These are phyloP conservation scores for mouse (Mus musculus) DNA, from an alignment of 2,113 vertebrate genomes.

Conservation along the genomic window DNA sequence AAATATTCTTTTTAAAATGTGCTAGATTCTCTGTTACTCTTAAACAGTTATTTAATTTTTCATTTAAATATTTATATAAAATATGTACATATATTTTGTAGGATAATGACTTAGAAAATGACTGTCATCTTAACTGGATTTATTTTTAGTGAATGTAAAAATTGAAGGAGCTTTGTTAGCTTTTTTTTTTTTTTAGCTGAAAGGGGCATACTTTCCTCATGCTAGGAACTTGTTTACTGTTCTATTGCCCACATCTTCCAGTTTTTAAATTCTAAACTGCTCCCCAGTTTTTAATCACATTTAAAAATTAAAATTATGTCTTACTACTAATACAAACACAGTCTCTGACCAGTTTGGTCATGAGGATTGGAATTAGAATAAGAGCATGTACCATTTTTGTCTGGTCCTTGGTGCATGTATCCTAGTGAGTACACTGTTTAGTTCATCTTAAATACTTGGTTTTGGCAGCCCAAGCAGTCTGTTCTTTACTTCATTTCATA, in stretches of 20 bases:
- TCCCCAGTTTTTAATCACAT: not conserved
- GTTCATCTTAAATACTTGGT: not conserved
- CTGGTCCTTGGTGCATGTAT: not conserved
- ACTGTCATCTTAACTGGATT: slow-evolving; percentile 27
- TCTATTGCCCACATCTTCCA: not conserved
- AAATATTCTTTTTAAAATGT: not conserved
- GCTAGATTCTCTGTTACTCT: slow-evolving; percentile 2
- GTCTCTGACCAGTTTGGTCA: not conserved
- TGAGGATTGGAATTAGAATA: not conserved
- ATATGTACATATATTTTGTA: slow-evolving; percentile 2
- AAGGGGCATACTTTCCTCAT: not conserved
- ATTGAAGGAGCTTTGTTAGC: not conserved
- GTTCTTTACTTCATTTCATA: not conserved
- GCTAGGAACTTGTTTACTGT: not conserved
- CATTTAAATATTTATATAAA: slow-evolving; percentile 11
- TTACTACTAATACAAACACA: slow-evolving; percentile 14
- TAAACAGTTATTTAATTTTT: not conserved
- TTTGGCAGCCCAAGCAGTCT: not conserved
- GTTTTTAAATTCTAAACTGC: not conserved
- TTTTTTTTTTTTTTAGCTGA: not conserved
- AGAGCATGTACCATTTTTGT: not conserved
- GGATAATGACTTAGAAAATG: not conserved
- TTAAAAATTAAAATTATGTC: not conserved
- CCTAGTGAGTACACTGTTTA: not conserved
- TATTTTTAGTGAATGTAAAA: not conserved